Percentiles rank a stretch among this genome's conserved stretches.
Conservation (phyloP, 2,797 vertebrate genomes). For the Pogonophryne albipinna region DNA sequence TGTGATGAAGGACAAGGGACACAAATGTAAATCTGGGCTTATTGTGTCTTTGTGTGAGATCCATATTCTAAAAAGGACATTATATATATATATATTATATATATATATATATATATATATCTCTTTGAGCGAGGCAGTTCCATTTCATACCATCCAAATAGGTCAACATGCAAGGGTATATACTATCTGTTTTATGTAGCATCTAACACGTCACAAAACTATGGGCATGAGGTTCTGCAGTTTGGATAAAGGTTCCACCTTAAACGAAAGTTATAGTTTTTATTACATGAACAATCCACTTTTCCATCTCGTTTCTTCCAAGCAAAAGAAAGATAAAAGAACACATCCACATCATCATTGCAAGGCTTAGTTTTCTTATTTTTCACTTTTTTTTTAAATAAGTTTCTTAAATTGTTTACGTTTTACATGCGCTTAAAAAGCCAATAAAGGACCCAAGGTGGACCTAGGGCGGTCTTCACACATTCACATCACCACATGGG, state of each 20-base stretch:
- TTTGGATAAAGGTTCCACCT: conserved; percentile 89
- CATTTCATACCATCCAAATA: conserved; percentile 89
- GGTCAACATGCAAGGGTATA: conserved; percentile 88
- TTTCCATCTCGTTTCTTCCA: conserved; percentile 85
- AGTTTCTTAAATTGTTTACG: conserved; percentile 88
- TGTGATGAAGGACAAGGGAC: conserved; percentile 39
- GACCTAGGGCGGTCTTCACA: conserved; percentile 88
- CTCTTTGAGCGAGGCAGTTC: conserved; percentile 87
- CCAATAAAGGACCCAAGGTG: conserved; percentile 88
- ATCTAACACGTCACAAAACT: conserved; percentile 85
- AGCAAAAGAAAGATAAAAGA: conserved; percentile 90
- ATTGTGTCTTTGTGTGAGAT: conserved; percentile 42
- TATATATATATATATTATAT: neutral
- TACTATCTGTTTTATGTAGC: conserved; percentile 83
- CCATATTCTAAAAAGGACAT: conserved; percentile 61
- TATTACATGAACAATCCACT: conserved; percentile 85
- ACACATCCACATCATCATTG: conserved; percentile 90
- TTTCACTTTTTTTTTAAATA: conserved; percentile 81
- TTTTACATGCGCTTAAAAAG: conserved; percentile 92
- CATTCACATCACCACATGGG: conserved; percentile 93
- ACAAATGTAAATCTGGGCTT: conserved; percentile 24
- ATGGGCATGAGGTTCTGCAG: conserved; percentile 75
- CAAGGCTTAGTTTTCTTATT: conserved; percentile 89
- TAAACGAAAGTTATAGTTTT: conserved; percentile 84
- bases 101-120: conserved; percentile 78